Conservation (phyloP, 2,797 vertebrate genomes). For the Euthynnus affinis region DNA sequence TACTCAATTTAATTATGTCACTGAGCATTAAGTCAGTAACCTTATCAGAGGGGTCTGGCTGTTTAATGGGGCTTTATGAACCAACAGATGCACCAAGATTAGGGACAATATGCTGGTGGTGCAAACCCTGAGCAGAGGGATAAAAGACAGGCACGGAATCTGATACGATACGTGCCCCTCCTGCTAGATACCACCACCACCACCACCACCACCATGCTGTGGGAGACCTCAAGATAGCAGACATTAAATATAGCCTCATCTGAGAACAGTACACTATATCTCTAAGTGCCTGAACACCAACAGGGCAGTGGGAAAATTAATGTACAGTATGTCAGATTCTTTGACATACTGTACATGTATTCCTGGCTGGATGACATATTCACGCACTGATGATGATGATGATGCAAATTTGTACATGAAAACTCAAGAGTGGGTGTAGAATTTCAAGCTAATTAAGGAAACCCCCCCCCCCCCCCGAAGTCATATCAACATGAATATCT, state of each 20-base stretch:
- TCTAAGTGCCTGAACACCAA: not conserved
- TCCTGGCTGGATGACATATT: not conserved
- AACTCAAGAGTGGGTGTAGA: not conserved
- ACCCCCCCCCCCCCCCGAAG: not conserved
- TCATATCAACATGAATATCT: constrained; percentile 18
- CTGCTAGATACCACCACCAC: constrained; percentile 16
- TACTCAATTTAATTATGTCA: constrained; percentile 79
- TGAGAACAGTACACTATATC: not conserved
- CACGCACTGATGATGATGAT: constrained; percentile 8
- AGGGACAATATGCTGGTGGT: constrained; percentile 63
- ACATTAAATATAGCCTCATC: constrained; percentile 41
- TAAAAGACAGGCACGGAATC: constrained; percentile 46
- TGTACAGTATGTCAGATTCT: not conserved
- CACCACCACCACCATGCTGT: constrained; percentile 9
- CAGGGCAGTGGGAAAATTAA: not conserved
- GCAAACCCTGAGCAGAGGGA: constrained; percentile 46
- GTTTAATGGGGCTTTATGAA: constrained; percentile 66
- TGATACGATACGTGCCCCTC: constrained; percentile 37
- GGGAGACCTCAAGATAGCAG: constrained; percentile 36
- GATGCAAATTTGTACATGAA: constrained; percentile 4
- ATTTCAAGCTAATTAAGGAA: constrained; percentile 27
- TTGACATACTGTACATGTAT: not conserved
- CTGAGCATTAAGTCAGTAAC: constrained; percentile 71
- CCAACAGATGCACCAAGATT: constrained; percentile 73
- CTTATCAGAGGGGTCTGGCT: constrained; percentile 66